Conservation (phyloP, 2,113 vertebrate species). For the Dasyornis broadbenti region DNA sequence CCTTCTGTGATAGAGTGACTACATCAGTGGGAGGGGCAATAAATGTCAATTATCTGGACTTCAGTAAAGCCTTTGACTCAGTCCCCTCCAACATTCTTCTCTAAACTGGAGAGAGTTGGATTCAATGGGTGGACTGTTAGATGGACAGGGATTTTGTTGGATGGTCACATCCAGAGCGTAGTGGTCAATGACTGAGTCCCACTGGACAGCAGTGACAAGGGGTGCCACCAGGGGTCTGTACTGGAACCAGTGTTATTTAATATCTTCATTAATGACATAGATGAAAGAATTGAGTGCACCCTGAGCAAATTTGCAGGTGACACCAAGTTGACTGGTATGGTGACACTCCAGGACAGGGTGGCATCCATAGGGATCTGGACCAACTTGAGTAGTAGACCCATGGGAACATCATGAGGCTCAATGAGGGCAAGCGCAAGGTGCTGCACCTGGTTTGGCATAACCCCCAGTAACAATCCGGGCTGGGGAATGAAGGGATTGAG, state of each 20-base stretch:
- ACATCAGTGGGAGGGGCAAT: background rate
- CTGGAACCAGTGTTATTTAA: background rate
- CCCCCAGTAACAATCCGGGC: rapidly evolving
- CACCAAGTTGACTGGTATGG: background rate
- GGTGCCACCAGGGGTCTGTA: background rate
- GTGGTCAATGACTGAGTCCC: background rate
- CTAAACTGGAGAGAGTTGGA: background rate
- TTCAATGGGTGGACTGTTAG: background rate
- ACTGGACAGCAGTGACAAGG: background rate
- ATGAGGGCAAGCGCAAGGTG: background rate
- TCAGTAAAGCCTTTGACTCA: background rate
- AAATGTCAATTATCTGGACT: background rate
- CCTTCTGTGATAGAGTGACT: too few relatives aligned
- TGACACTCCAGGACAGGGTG: background rate
- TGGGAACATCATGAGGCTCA: background rate
- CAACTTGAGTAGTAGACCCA: rapidly evolving
- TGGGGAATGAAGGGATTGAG: background rate
- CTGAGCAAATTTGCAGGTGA: background rate
- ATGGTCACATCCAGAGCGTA: background rate
- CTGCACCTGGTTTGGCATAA: background rate
- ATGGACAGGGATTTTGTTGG: background rate
- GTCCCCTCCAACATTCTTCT: background rate
- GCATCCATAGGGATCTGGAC: background rate
- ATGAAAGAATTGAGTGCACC: background rate
- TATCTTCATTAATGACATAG: background rate